These are phyloP conservation scores for Drosophila pallidifrons DNA, from an alignment of 1,140 invertebrate genomes.

Conservation along the genomic window DNA sequence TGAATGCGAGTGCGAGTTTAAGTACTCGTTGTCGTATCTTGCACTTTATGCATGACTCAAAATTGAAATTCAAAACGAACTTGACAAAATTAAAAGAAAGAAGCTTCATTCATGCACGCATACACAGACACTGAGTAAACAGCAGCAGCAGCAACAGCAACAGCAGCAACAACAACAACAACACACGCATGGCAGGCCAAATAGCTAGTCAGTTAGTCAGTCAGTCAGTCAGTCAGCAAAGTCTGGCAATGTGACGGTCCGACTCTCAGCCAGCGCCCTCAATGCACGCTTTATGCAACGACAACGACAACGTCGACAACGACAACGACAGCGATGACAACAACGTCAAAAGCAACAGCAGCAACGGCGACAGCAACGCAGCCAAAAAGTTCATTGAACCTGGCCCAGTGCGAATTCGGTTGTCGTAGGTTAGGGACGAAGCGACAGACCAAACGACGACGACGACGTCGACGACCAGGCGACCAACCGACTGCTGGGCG, in stretches of 20 bases:
- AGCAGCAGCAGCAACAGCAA: slow-evolving; percentile 50
- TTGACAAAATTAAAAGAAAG: slow-evolving; percentile 84
- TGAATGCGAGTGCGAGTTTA: slow-evolving; percentile 37
- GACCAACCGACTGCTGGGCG: slow-evolving; percentile 51
- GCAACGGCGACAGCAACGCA: slow-evolving; percentile 51
- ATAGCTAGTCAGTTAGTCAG: slow-evolving; percentile 43
- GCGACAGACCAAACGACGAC: slow-evolving; percentile 42
- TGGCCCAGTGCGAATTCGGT: slow-evolving; percentile 82
- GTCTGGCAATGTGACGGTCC: slow-evolving; percentile 29
- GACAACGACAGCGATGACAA: slow-evolving; percentile 61
- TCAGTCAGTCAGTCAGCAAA: slow-evolving; percentile 37
- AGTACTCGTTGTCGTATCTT: slow-evolving; percentile 63
- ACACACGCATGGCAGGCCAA: slow-evolving; percentile 68
- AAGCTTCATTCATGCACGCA: slow-evolving; percentile 82
- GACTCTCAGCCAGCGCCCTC: slow-evolving; percentile 72
- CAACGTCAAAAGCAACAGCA: slow-evolving; percentile 30
- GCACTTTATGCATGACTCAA: slow-evolving; percentile 75
- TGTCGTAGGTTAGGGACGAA: slow-evolving; percentile 80
- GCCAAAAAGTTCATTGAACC: slow-evolving; percentile 82
- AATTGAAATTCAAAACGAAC: slow-evolving; percentile 84
- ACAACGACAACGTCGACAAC: slow-evolving; percentile 40
- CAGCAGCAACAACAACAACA: slow-evolving; percentile 35
- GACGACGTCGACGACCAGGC: slow-evolving; percentile 34
- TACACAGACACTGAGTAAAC: slow-evolving; percentile 60
- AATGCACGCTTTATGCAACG: slow-evolving; percentile 78